These are phyloP conservation scores for Pegoplata infirma DNA, from an alignment of 2,888 invertebrate genomes.

Conservation along the genomic window DNA sequence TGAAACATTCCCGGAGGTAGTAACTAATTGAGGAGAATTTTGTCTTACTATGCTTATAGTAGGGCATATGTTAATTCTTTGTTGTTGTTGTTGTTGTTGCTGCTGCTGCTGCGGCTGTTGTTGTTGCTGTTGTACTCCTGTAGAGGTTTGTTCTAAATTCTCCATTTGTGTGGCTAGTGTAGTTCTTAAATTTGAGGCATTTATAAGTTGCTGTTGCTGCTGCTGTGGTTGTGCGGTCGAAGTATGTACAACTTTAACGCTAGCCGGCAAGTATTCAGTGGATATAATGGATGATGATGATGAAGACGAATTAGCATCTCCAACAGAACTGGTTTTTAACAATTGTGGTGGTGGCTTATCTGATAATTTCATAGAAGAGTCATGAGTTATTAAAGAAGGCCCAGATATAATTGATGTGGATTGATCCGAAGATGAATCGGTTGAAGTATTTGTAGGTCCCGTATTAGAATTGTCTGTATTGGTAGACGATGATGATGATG, in stretches of 20 bases:
- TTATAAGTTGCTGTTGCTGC: constrained; percentile 25
- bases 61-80: constrained; percentile 59
- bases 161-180: constrained; percentile 40
- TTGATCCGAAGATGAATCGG: background rate
- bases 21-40: constrained; percentile 62
- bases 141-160: constrained; percentile 24
- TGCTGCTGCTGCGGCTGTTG: background rate
- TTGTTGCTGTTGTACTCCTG: constrained; percentile 5
- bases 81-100: constrained; percentile 19
- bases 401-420: background rate
- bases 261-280: constrained; percentile 48
- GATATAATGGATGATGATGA: constrained; percentile 42
- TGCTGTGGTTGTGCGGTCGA: constrained; percentile 10
- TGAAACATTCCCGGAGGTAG: constrained; percentile 59
- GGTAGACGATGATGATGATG: constrained; percentile 40
- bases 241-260: constrained; percentile 55
- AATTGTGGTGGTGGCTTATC: constrained; percentile 38
- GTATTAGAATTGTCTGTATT: constrained; percentile 37
- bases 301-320: background rate
- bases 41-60: constrained; percentile 63
- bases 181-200: constrained; percentile 30
- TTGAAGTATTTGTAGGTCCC: background rate
- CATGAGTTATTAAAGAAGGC: background rate
- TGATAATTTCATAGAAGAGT: constrained; percentile 34
- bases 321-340: constrained; percentile 13